Evolutionary conservation across 2,888 invertebrate species (phyloP).

Genomic region (Pristionchus arcanus): DNA sequence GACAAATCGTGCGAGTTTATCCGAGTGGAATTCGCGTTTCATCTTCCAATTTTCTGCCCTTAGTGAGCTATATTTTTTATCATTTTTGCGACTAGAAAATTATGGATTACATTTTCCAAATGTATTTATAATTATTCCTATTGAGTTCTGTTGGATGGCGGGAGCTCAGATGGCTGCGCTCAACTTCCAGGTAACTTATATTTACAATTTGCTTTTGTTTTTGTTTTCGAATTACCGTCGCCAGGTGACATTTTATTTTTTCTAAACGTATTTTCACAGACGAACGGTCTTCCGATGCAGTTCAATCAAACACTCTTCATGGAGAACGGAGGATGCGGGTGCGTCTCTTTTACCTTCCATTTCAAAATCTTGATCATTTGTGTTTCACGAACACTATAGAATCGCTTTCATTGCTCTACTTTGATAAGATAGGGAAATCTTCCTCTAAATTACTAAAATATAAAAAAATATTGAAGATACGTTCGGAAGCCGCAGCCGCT

Average conservation of each 20-base stretch:
- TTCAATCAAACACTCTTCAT: conserved; percentile 94
- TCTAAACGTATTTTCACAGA: conserved; percentile 68
- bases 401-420: not conserved
- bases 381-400: not conserved
- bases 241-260: not conserved
- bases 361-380: not conserved
- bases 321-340: conserved; percentile 90
- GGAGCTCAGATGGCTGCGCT: conserved; percentile 93
- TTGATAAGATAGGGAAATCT: not conserved
- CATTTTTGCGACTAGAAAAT: not conserved
- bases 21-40: conserved; percentile 42
- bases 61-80: conserved; percentile 10
- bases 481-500: conserved; percentile 55
- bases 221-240: not conserved
- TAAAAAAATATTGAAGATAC: conserved; percentile 19
- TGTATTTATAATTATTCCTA: conserved; percentile 34
- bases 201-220: not conserved
- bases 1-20: conserved; percentile 31
- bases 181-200: conserved; percentile 80
- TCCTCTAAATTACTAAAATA: not conserved
- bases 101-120: not conserved
- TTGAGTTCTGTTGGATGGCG: conserved; percentile 89
- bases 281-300: conserved; percentile 88
- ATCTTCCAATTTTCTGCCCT: conserved; percentile 48
- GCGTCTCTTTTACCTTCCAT: not conserved